Conservation (phyloP, 2,797 vertebrate species). For the Syndactyla subalaris region DNA sequence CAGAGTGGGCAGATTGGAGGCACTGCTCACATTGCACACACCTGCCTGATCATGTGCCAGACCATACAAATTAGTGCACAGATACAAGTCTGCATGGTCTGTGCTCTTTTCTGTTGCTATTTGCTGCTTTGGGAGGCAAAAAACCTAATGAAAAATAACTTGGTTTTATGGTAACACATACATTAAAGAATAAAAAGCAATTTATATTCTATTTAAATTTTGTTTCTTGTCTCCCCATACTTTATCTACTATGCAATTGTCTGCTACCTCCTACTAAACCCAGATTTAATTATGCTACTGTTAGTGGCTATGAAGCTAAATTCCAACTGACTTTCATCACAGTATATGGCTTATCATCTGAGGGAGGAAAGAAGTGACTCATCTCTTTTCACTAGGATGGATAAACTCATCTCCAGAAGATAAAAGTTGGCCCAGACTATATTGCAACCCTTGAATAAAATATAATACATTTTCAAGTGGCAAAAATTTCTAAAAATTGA, state of each 20-base stretch:
- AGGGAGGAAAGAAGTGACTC: not conserved
- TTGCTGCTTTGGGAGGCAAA: not conserved
- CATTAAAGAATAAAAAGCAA: not conserved
- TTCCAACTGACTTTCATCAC: not conserved
- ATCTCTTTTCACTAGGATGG: not conserved
- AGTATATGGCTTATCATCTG: not conserved
- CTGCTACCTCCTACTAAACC: not conserved
- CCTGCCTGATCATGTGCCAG: not conserved
- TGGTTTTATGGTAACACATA: not conserved
- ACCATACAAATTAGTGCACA: not conserved
- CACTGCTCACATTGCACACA: not conserved
- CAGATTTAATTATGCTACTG: not conserved
- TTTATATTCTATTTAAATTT: not conserved
- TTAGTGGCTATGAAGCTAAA: not conserved
- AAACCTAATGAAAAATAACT: not conserved
- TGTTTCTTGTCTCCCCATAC: not conserved
- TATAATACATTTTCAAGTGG: conserved; percentile 8
- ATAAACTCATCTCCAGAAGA: not conserved
- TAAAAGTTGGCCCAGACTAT: not conserved
- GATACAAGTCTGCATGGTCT: not conserved
- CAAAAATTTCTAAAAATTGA: not conserved
- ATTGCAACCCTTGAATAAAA: not conserved
- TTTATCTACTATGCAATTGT: not conserved
- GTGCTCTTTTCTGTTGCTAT: not conserved
- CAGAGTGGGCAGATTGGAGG: not conserved